Percentiles rank a stretch among this genome's conserved stretches.
Conservation (phyloP, 2,797 vertebrate species). For the Merluccius polli region DNA sequence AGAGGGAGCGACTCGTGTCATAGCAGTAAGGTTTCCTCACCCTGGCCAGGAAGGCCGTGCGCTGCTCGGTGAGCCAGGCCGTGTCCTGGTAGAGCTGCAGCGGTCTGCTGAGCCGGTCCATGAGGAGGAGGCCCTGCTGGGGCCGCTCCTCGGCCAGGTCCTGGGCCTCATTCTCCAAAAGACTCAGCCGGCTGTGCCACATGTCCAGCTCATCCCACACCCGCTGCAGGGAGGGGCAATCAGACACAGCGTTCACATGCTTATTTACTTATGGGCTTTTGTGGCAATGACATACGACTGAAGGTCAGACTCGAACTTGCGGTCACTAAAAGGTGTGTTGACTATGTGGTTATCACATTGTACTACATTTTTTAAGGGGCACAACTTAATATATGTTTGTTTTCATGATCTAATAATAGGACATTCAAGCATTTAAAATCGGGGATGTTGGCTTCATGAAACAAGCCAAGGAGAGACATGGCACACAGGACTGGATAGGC, state of each 20-base stretch:
- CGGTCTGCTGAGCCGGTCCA: constrained; percentile 85
- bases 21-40: constrained; percentile 59
- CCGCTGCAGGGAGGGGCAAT: constrained; percentile 58
- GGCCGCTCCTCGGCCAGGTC: constrained; percentile 86
- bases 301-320: neutral
- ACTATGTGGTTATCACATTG: neutral
- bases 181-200: constrained; percentile 83
- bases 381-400: too few relatives aligned
- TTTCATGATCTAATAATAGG: neutral
- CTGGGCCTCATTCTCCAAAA: constrained; percentile 87
- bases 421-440: neutral
- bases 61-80: constrained; percentile 79
- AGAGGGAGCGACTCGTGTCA: neutral
- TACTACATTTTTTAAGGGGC: neutral
- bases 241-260: neutral
- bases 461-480: neutral
- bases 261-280: neutral
- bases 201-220: constrained; percentile 89
- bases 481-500: neutral
- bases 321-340: neutral
- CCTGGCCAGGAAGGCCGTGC: constrained; percentile 87
- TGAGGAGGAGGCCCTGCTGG: constrained; percentile 80
- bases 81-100: constrained; percentile 85
- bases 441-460: neutral
- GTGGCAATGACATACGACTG: neutral